A percentile compares a stretch with the other conserved stretches of the same genome.
phyloP scores from a whole-genome alignment of 2,113 vertebrate species.

The Misgurnus anguillicaudatus region DNA sequence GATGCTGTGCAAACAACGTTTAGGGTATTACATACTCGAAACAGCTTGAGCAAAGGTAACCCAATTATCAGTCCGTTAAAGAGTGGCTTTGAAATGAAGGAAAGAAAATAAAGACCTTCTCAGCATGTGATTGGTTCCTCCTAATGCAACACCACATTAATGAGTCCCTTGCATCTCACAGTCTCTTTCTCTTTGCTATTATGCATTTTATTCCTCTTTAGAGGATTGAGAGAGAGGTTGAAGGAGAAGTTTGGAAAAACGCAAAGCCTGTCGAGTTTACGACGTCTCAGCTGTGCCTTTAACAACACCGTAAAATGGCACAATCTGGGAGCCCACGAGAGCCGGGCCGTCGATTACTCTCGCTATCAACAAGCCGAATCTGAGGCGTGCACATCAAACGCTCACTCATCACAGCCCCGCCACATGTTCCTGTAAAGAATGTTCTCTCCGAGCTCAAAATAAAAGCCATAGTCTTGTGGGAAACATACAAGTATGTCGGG shows the following conservation, averaged over 20 bases:
- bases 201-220: conserved; percentile 37
- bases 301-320: conserved; percentile 38
- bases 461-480: conserved; percentile 32
- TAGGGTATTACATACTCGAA: conserved; percentile 50
- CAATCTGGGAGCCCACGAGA: conserved; percentile 33
- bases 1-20: conserved; percentile 29
- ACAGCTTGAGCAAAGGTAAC: conserved; percentile 24
- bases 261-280: conserved; percentile 27
- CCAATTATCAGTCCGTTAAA: conserved; percentile 29
- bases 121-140: conserved; percentile 31
- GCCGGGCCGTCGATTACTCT: conserved; percentile 48
- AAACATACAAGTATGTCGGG: conserved; percentile 28
- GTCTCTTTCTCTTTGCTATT: conserved; percentile 34
- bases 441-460: conserved; percentile 37
- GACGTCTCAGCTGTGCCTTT: conserved; percentile 41
- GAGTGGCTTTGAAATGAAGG: not conserved
- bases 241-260: conserved; percentile 38
- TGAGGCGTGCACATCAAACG: conserved; percentile 47
- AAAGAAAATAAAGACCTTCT: conserved; percentile 2
- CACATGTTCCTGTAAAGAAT: conserved; percentile 36
- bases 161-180: conserved; percentile 24
- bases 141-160: conserved; percentile 40
- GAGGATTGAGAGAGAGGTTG: conserved; percentile 36
- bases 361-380: conserved; percentile 53
- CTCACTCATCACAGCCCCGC: conserved; percentile 11